phyloP scores from a whole-genome alignment of 2,113 vertebrate species.

The Eulemur macaco region DNA sequence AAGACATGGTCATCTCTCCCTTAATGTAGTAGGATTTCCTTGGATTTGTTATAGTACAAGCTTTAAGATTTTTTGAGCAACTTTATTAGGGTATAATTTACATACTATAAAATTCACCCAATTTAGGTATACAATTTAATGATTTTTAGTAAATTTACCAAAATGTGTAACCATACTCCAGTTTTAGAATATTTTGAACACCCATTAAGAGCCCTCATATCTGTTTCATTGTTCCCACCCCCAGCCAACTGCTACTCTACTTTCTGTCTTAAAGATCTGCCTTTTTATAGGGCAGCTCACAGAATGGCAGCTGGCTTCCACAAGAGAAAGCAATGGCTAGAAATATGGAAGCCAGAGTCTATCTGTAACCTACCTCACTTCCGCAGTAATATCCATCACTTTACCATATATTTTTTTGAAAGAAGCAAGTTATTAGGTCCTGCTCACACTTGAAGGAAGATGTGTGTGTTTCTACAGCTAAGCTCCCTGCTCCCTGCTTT shows the following conservation, averaged over 20 bases:
- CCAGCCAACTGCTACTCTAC: not conserved
- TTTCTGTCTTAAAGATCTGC: constrained; percentile 45
- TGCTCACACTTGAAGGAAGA: not conserved
- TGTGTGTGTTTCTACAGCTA: not conserved
- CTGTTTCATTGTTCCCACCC: not conserved
- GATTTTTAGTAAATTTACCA: constrained; percentile 11
- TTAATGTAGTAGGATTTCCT: constrained; percentile 36
- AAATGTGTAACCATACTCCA: not conserved
- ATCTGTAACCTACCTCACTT: not conserved
- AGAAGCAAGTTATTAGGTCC: constrained; percentile 39
- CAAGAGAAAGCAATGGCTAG: not conserved
- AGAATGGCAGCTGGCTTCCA: constrained; percentile 23
- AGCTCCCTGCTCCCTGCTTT: constrained; percentile 23
- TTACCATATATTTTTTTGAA: not conserved
- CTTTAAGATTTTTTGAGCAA: not conserved
- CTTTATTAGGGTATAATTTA: constrained; percentile 50
- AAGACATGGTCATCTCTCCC: not conserved
- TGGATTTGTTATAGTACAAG: constrained; percentile 30
- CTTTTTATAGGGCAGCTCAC: constrained; percentile 38
- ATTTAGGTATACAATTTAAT: constrained; percentile 29
- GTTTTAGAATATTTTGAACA: constrained; percentile 50
- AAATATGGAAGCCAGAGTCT: not conserved
- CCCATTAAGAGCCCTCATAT: not conserved
- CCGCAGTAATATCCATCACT: constrained; percentile 7
- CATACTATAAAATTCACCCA: constrained; percentile 11